Evolutionary conservation across 2,888 invertebrate genomes (phyloP).

Genomic region (Psylliodes chrysocephalus): DNA sequence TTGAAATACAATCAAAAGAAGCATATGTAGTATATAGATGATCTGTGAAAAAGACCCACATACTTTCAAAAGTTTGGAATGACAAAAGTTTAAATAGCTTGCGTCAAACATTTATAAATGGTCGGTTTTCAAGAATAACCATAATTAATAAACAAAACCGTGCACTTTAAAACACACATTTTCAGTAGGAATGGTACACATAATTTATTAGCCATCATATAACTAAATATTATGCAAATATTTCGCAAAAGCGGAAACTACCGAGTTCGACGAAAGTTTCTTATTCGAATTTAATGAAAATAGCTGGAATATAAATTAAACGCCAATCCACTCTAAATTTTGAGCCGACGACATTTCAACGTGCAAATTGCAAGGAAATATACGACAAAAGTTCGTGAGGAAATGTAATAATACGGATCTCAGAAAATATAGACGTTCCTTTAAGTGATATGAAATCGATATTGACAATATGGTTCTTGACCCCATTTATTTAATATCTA

Average conservation of each 20-base stretch:
- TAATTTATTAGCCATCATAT: too few relatives aligned
- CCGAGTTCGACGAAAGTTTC: background rate
- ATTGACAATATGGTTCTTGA: slow-evolving; percentile 22
- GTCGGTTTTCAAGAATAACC: too few relatives aligned
- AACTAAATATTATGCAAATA: too few relatives aligned
- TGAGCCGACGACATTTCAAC: slow-evolving; percentile 1
- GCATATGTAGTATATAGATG: too few relatives aligned
- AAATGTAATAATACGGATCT: slow-evolving; percentile 10
- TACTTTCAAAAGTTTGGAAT: too few relatives aligned
- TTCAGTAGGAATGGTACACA: too few relatives aligned
- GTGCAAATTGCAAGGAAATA: slow-evolving; percentile 7
- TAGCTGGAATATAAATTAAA: slow-evolving; percentile 5
- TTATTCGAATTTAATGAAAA: background rate
- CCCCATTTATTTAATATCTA: slow-evolving; percentile 18
- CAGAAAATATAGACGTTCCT: slow-evolving; percentile 14
- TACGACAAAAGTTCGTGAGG: slow-evolving; percentile 10
- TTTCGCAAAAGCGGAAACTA: background rate
- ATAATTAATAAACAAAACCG: too few relatives aligned
- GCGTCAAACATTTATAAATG: too few relatives aligned
- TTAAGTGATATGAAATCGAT: slow-evolving; percentile 13
- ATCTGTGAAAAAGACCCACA: too few relatives aligned
- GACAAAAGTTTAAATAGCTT: too few relatives aligned
- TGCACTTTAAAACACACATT: too few relatives aligned
- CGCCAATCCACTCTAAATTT: background rate
- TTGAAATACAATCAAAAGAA: too few relatives aligned